Percentiles rank a stretch among this genome's conserved stretches.
phyloP scores from a whole-genome alignment of 2,797 vertebrate species.

The Semotilus atromaculatus region DNA sequence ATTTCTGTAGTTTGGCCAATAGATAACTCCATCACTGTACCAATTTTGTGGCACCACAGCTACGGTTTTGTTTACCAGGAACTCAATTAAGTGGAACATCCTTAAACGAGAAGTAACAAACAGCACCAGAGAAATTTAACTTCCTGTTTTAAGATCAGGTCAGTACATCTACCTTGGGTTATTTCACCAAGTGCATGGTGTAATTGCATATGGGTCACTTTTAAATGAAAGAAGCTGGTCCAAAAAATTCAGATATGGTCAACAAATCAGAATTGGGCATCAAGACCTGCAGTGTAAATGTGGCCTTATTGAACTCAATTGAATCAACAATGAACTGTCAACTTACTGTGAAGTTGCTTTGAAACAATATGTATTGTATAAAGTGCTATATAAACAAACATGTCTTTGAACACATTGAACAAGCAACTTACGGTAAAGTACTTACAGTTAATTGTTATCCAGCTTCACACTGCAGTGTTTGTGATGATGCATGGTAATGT shows the following conservation, averaged over 20 bases:
- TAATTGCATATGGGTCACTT: no score
- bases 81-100: constrained; percentile 40
- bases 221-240: no score
- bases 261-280: no score
- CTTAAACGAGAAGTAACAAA: constrained; percentile 29
- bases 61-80: constrained; percentile 12
- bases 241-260: no score
- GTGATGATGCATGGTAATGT: constrained; percentile 14
- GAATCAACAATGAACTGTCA: no score
- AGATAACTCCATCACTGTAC: neutral
- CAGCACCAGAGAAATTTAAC: constrained; percentile 1
- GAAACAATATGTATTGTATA: no score
- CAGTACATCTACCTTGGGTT: no score
- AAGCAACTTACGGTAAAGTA: constrained; percentile 5
- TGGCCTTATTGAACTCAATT: no score
- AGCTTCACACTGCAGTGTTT: constrained; percentile 7
- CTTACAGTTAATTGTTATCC: constrained; percentile 6
- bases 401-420: neutral
- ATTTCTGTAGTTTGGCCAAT: constrained; percentile 33
- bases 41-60: neutral
- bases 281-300: no score
- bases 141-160: neutral
- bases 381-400: no score
- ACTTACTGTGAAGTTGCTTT: no score
- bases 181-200: no score